These are phyloP conservation scores for Chaenodraco wilsoni DNA, from an alignment of 2,797 vertebrate species.

Conservation along the genomic window DNA sequence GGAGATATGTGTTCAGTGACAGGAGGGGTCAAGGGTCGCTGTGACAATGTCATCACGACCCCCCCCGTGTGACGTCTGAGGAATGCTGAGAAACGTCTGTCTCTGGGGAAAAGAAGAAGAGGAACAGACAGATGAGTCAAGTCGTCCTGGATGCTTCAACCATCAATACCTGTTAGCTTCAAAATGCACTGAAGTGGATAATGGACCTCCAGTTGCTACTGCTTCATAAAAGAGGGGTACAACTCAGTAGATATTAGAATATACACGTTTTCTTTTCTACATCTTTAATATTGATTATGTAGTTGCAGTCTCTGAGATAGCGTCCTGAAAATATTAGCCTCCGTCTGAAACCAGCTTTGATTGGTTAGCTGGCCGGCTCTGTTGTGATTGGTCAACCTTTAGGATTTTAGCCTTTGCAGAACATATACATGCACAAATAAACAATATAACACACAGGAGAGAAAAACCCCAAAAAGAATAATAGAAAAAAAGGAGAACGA, in stretches of 20 bases:
- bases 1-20: constrained; percentile 57
- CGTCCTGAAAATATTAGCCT: too few species aligned
- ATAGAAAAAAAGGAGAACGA: too few species aligned
- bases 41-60: constrained; percentile 51
- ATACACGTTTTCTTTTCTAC: too few species aligned
- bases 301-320: background rate
- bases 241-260: background rate
- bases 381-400: too few species aligned
- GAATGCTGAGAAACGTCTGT: constrained; percentile 40
- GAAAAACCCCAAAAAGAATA: too few species aligned
- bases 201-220: background rate
- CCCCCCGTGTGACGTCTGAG: constrained; percentile 24
- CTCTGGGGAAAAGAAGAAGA: constrained; percentile 37
- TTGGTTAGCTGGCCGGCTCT: too few species aligned
- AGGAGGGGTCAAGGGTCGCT: constrained; percentile 53
- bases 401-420: too few species aligned
- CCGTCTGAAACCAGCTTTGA: too few species aligned
- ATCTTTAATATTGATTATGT: background rate
- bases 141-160: constrained; percentile 21
- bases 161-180: constrained; percentile 43
- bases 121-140: constrained; percentile 18
- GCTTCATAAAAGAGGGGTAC: background rate
- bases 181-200: background rate
- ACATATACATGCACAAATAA: too few species aligned
- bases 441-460: too few species aligned